phyloP scores from a whole-genome alignment of 2,888 invertebrate genomes.

The Allacma fusca region DNA sequence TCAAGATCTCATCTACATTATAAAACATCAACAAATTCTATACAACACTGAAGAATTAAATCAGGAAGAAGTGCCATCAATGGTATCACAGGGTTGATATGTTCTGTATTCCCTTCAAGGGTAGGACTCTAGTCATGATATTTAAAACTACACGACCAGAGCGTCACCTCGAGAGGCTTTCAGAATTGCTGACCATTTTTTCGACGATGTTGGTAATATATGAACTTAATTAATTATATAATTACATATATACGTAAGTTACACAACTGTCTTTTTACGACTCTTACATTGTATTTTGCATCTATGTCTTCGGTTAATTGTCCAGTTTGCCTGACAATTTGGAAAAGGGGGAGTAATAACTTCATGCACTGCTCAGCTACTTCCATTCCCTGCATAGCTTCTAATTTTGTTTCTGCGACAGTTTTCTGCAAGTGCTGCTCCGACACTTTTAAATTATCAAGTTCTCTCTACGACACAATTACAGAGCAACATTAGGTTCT shows the following conservation, averaged over 20 bases:
- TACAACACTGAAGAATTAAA: no score
- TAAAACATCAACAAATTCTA: neutral
- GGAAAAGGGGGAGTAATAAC: constrained; percentile 39
- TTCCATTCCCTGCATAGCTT: constrained; percentile 31
- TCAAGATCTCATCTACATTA: neutral
- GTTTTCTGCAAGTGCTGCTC: constrained; percentile 31
- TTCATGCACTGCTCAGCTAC: constrained; percentile 33
- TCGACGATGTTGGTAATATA: no score
- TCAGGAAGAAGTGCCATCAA: neutral
- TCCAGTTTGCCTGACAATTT: constrained; percentile 40
- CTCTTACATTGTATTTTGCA: constrained; percentile 44
- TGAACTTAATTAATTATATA: no score
- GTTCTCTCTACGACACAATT: constrained; percentile 19
- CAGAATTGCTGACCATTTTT: constrained; percentile 32
- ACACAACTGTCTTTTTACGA: neutral
- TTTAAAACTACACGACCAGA: constrained; percentile 45
- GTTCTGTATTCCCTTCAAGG: constrained; percentile 50
- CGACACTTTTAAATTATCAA: constrained; percentile 10
- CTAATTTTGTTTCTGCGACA: constrained; percentile 1
- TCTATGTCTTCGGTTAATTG: constrained; percentile 44
- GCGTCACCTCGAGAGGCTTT: constrained; percentile 46
- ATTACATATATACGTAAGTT: neutral
- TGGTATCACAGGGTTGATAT: neutral
- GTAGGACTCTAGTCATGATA: constrained; percentile 60
- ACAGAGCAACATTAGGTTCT: neutral